Conservation (phyloP, 2,888 invertebrate genomes). For the Drosophila antonietae region DNA sequence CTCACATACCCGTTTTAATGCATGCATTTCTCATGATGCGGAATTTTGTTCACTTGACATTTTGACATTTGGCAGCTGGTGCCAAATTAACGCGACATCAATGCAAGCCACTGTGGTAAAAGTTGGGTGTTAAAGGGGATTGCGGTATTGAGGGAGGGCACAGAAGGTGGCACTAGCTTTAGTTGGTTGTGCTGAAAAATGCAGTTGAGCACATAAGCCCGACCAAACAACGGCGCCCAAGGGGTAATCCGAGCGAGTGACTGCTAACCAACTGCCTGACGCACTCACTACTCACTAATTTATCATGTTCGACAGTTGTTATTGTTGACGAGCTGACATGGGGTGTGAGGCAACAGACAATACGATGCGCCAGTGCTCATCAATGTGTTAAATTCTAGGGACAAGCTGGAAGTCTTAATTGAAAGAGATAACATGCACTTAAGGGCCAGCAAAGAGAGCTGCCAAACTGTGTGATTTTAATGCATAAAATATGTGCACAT, state of each 20-base stretch:
- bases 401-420: conserved; percentile 55
- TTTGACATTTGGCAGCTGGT: conserved; percentile 77
- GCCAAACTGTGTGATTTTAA: conserved; percentile 19
- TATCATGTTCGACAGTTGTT: conserved; percentile 71
- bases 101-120: not conserved
- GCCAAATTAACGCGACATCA: conserved; percentile 71
- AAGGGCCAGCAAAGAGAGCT: conserved; percentile 4
- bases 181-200: conserved; percentile 45
- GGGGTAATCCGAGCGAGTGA: not conserved
- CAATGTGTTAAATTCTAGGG: conserved; percentile 42
- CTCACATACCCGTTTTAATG: conserved; percentile 15
- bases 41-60: conserved; percentile 77
- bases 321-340: conserved; percentile 36
- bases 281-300: conserved; percentile 61
- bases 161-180: not conserved
- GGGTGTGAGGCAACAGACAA: conserved; percentile 21
- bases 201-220: conserved; percentile 43
- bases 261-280: conserved; percentile 40
- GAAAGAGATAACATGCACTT: conserved; percentile 37
- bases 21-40: conserved; percentile 78
- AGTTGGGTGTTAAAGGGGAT: too few relatives aligned
- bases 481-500: conserved; percentile 29
- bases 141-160: not conserved
- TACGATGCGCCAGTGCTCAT: conserved; percentile 4
- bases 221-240: conserved; percentile 12